Evolutionary conservation across 2,797 vertebrate genomes (phyloP).

Genomic region (Philypnodon macrostomus): DNA sequence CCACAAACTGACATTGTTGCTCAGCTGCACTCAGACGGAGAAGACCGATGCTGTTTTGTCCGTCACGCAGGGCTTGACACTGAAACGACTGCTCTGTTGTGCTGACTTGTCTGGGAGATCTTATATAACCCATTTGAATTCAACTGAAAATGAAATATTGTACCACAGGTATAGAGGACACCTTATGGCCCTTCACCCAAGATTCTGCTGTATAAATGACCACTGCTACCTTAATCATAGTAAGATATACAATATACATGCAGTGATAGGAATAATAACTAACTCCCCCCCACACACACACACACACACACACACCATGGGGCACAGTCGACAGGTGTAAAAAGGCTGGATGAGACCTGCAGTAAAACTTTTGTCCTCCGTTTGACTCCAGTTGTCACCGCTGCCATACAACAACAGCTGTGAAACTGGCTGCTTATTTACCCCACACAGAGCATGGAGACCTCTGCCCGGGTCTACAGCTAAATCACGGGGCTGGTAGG

Average conservation of each 20-base stretch:
- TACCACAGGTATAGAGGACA: background rate
- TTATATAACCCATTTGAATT: no score
- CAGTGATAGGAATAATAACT: no score
- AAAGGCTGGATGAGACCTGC: constrained; percentile 24
- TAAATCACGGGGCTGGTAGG: constrained; percentile 3
- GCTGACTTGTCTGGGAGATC: constrained; percentile 23
- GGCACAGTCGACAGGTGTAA: constrained; percentile 62
- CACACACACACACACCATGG: constrained; percentile 16
- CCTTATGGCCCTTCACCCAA: no score
- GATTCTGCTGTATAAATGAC: no score
- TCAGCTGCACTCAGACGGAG: constrained; percentile 8
- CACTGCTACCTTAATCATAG: no score
- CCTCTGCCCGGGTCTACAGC: constrained; percentile 12
- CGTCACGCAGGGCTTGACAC: constrained; percentile 28
- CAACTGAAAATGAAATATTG: background rate
- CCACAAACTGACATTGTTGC: constrained; percentile 60
- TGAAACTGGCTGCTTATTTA: constrained; percentile 39
- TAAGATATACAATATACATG: no score
- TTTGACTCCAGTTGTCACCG: constrained; percentile 49
- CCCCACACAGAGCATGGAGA: constrained; percentile 3
- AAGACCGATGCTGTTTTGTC: constrained; percentile 29
- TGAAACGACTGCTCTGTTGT: constrained; percentile 29
- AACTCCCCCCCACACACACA: no score
- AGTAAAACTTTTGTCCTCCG: constrained; percentile 9
- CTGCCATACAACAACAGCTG: constrained; percentile 53